Evolutionary conservation across 2,113 vertebrate species (phyloP), one percentile per base, ranked within the genome.

Genomic region (Siniperca chuatsi): DNA sequence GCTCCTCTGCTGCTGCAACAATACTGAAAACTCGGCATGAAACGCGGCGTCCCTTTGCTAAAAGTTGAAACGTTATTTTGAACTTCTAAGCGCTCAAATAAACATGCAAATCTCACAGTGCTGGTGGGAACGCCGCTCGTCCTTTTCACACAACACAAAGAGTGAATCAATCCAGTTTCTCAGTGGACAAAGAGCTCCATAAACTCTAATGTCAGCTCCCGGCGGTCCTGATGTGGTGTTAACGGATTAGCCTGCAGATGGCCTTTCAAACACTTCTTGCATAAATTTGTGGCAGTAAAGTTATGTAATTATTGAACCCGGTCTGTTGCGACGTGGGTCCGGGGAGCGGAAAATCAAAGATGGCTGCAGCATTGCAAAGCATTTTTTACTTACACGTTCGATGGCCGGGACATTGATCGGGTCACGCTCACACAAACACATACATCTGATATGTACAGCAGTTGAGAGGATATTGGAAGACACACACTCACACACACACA

Each of bases 281-380:
- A 80, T 95, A 90, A 93, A 85, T 69, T 57, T 0, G 23, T 81
- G 61, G 75, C 83, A 72, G 90, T 90, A 83, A 69, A 40, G 77
- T 93, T 92, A 87, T 85, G 81, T 90, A 85, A 94, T 91, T 89
- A 94, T 94, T 58, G 82, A 93, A 79, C 81, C 50, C 42, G 15
- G 50, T 79, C 83, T 48, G 79, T 29, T 84, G 66, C 71, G 55
- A 35, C 67, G 61, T 33, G 71, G 50, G 54, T 66, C 81, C 23
- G n/a, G 81, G 64, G 73, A 80, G 80, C 77, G 79, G 44, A 72
- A 84, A 90, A 92, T 95, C 92, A 87, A 93, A 92, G 74, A 78
- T 84, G 83, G 92, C 83, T 29, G 85, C 90, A 61, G 64, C 78
- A 6, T 37, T 4, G 42, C 7, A 62, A 85, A 84, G 87, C 81